phyloP scores from a whole-genome alignment of 2,113 vertebrate species.

The Caranx melampygus region DNA sequence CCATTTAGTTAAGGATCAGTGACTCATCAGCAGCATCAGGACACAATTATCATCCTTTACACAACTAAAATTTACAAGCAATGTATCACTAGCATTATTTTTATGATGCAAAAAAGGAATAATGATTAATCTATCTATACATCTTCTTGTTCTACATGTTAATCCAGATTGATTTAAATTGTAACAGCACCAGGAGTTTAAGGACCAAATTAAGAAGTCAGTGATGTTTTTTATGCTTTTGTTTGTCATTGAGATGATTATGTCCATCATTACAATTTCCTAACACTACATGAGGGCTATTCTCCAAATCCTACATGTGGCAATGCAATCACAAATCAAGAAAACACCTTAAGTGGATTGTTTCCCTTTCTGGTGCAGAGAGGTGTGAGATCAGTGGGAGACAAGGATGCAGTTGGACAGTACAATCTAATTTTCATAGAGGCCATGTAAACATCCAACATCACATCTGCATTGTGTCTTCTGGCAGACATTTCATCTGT shows the following conservation, averaged over 20 bases:
- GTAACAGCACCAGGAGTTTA: not conserved
- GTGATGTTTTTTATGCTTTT: not conserved
- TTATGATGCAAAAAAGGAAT: conserved; percentile 45
- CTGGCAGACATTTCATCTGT: too few species aligned
- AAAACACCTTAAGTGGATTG: not conserved
- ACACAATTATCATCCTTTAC: conserved; percentile 48
- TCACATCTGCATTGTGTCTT: too few species aligned
- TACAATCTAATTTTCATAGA: too few species aligned
- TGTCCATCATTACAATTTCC: not conserved
- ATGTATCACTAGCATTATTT: conserved; percentile 44
- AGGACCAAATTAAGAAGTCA: not conserved
- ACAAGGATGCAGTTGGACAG: not conserved
- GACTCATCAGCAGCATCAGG: conserved; percentile 58
- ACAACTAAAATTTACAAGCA: conserved; percentile 26
- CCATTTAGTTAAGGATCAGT: conserved; percentile 48
- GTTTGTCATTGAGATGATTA: not conserved
- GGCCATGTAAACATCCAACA: too few species aligned
- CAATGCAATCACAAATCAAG: not conserved
- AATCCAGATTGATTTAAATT: conserved; percentile 47
- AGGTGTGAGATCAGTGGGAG: not conserved
- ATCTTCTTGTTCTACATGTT: conserved; percentile 38
- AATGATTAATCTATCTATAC: conserved; percentile 49
- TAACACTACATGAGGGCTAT: not conserved
- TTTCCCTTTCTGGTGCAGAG: not conserved
- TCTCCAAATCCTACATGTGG: not conserved